Evolutionary conservation across 1,140 invertebrate genomes (phyloP).

Genomic region (Portunus trituberculatus): DNA sequence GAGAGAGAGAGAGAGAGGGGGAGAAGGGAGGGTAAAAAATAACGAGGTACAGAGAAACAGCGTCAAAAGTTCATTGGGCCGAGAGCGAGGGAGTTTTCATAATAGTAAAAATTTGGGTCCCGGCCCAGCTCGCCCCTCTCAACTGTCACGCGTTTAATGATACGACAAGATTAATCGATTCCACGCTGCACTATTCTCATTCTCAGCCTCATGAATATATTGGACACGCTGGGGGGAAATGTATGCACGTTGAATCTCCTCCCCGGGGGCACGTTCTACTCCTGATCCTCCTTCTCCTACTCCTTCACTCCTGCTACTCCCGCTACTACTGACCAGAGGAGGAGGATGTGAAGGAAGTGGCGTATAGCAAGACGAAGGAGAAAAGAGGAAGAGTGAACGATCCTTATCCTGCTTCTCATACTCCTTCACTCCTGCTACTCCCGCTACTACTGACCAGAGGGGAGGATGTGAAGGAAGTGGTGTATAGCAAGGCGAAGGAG

Average conservation of each 20-base stretch:
- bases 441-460: not conserved
- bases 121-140: conserved; percentile 8
- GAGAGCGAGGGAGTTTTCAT: conserved; percentile 44
- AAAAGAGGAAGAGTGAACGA: not conserved
- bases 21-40: not conserved
- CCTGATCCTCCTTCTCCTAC: not conserved
- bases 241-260: conserved; percentile 49
- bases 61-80: conserved; percentile 47
- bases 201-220: conserved; percentile 72
- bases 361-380: not conserved
- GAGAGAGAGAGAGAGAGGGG: too few species aligned
- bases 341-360: not conserved
- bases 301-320: not conserved
- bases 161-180: conserved; percentile 74
- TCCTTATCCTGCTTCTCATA: not conserved
- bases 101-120: conserved; percentile 59
- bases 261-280: conserved; percentile 5
- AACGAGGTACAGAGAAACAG: conserved; percentile 23
- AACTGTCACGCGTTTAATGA: conserved; percentile 74
- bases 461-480: not conserved
- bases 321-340: not conserved
- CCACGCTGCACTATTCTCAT: conserved; percentile 67
- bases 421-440: not conserved
- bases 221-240: conserved; percentile 57
- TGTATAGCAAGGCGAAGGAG: not conserved